A percentile compares a stretch with the other conserved stretches of the same genome.
These are phyloP conservation scores for Mohoua ochrocephala DNA, from an alignment of 2,113 vertebrate species.

Conservation along the genomic window DNA sequence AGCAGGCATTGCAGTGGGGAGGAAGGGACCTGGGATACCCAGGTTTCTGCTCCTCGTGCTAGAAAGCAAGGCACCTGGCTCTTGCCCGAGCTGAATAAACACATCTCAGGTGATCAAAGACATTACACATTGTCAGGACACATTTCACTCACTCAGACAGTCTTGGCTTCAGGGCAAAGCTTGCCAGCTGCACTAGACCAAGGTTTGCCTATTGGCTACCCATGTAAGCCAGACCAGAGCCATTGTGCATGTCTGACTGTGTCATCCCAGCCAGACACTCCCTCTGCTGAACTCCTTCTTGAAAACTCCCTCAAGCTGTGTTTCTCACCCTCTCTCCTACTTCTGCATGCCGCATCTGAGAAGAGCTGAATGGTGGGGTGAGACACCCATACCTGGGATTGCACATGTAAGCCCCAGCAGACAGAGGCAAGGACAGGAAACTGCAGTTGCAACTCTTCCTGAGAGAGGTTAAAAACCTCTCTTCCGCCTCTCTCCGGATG, in stretches of 20 bases:
- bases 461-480: constrained; percentile 2
- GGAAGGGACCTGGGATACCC: too few species aligned
- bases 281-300: background rate
- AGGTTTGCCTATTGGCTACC: background rate
- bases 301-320: background rate
- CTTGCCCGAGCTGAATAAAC: background rate
- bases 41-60: background rate
- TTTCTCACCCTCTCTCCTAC: background rate
- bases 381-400: background rate
- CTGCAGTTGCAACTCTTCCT: background rate
- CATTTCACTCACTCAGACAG: background rate
- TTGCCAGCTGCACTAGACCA: background rate
- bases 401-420: background rate
- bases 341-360: background rate
- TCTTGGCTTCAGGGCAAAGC: background rate
- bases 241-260: background rate
- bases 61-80: background rate
- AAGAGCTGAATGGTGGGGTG: background rate
- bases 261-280: background rate
- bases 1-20: background rate
- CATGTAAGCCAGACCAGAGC: background rate
- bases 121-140: background rate
- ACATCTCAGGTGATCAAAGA: background rate
- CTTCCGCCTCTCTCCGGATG: background rate
- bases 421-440: background rate